Conservation (phyloP, 1,140 invertebrate genomes). For the Lepidurus arcticus region DNA sequence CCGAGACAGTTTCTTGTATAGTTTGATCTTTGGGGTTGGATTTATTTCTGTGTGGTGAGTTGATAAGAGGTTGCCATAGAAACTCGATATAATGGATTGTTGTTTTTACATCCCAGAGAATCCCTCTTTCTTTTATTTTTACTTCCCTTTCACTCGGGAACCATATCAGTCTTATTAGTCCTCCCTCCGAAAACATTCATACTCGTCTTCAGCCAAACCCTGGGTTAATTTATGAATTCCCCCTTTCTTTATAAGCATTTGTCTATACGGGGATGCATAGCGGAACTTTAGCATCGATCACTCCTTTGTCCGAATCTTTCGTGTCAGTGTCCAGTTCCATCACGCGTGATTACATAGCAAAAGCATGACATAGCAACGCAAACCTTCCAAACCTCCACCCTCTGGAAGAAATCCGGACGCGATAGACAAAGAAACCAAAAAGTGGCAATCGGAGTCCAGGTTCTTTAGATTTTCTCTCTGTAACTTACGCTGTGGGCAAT, state of each 20-base stretch:
- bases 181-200: neutral
- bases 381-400: neutral
- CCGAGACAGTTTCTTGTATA: neutral
- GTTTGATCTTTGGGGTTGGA: neutral
- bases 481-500: too few species aligned
- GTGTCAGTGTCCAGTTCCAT: neutral
- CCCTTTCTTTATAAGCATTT: neutral
- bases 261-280: neutral
- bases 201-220: neutral
- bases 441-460: too few species aligned
- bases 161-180: neutral
- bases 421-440: too few species aligned
- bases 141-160: neutral
- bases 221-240: neutral
- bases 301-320: neutral
- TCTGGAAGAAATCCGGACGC: neutral
- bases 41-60: neutral
- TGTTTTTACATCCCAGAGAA: neutral
- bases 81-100: neutral
- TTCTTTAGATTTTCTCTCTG: too few species aligned
- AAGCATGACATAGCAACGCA: neutral
- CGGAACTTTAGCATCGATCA: neutral
- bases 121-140: too few species aligned
- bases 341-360: neutral
- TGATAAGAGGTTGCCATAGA: conserved; percentile 7